A percentile compares a stretch with the other conserved stretches of the same genome.
These are phyloP conservation scores for Actinostola sp. DNA, from an alignment of 92 coral and sea anemone species.

Conservation along the genomic window DNA sequence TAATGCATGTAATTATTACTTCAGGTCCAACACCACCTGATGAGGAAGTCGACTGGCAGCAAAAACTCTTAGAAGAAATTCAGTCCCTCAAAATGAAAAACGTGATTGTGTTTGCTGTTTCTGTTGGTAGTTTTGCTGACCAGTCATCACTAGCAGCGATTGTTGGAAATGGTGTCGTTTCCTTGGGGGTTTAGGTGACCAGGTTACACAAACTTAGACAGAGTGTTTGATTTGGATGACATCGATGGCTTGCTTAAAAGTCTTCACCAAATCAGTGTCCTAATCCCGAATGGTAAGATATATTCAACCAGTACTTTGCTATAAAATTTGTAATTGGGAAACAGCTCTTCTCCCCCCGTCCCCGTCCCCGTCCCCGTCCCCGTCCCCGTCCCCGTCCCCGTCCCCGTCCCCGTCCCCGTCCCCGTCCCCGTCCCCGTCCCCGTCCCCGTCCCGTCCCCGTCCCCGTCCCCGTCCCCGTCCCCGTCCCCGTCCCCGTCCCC, in stretches of 20 bases:
- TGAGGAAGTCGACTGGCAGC: conserved; percentile 42
- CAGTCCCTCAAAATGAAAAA: conserved; percentile 35
- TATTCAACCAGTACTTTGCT: too few species aligned
- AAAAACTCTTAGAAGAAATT: conserved; percentile 11
- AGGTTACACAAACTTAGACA: not conserved
- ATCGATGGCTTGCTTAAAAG: conserved; percentile 2
- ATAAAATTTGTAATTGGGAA: too few species aligned
- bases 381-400: too few species aligned
- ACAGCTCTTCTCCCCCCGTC: too few species aligned
- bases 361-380: too few species aligned
- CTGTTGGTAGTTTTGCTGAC: conserved; percentile 35
- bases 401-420: too few species aligned
- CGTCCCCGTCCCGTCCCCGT: too few species aligned
- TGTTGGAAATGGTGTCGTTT: too few species aligned
- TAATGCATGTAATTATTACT: not conserved
- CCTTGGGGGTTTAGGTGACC: not conserved
- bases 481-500: too few species aligned
- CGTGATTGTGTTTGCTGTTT: conserved; percentile 31
- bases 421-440: too few species aligned
- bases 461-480: too few species aligned
- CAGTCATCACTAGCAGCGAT: not conserved
- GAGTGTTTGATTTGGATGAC: not conserved
- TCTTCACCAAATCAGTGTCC: not conserved
- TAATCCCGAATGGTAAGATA: not conserved
- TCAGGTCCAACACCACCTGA: conserved; percentile 51